These are phyloP conservation scores for Nemotelus nigrinus DNA, from an alignment of 2,888 invertebrate genomes.

Conservation along the genomic window DNA sequence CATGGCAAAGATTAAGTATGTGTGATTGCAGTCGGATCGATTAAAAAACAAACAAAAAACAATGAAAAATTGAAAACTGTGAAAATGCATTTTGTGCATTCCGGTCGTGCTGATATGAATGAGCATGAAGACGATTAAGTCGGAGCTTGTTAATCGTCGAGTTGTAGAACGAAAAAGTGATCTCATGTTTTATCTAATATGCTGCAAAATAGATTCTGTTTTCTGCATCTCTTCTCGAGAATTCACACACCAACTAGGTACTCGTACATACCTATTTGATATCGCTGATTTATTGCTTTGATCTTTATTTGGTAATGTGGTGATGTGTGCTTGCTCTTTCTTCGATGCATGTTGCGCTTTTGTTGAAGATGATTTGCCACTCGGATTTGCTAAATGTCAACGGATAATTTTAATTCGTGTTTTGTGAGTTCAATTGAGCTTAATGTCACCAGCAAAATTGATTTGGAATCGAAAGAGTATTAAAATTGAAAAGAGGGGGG, in stretches of 20 bases:
- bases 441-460: constrained; percentile 18
- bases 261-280: constrained; percentile 9
- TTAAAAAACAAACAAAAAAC: constrained; percentile 11
- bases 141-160: constrained; percentile 4
- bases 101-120: background rate
- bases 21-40: constrained; percentile 26
- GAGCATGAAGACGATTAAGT: too few relatives aligned
- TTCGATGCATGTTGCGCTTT: background rate
- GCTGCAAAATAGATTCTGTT: constrained; percentile 19
- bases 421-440: constrained; percentile 18
- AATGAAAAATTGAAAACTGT: background rate
- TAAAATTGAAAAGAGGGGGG: too few relatives aligned
- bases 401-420: constrained; percentile 12
- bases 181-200: constrained; percentile 32
- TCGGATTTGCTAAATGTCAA: constrained; percentile 26
- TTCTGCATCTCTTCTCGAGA: background rate
- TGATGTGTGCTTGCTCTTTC: constrained; percentile 9
- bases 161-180: constrained; percentile 28
- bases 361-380: constrained; percentile 17
- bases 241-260: constrained; percentile 20
- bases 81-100: constrained; percentile 13
- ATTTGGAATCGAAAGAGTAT: background rate
- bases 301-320: constrained; percentile 43
- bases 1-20: background rate
- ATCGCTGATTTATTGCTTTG: constrained; percentile 44